These are phyloP conservation scores for Colostygia pectinataria DNA, from an alignment of 2,888 invertebrate genomes.

Conservation along the genomic window DNA sequence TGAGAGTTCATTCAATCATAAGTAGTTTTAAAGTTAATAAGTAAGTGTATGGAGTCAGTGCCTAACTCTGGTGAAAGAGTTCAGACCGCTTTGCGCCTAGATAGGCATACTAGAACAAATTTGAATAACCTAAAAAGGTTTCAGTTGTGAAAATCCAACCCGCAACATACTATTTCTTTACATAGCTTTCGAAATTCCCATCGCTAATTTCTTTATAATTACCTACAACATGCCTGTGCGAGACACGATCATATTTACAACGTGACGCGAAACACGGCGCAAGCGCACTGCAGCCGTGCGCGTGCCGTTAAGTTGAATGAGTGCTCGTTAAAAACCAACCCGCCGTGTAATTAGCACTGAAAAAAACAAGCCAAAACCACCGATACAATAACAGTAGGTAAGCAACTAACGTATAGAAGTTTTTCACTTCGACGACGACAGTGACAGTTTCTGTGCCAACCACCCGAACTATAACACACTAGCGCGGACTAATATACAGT, in stretches of 20 bases:
- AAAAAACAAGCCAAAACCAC: constrained; percentile 42
- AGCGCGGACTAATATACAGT: no score
- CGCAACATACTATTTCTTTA: no score
- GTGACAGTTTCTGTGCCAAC: no score
- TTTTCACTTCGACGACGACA: constrained; percentile 5
- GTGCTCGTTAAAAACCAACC: constrained; percentile 72
- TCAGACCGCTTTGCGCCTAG: no score
- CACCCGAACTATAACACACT: no score
- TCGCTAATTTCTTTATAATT: constrained; percentile 7
- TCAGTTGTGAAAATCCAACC: background rate
- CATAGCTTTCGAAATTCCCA: constrained; percentile 10
- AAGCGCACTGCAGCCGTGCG: constrained; percentile 43
- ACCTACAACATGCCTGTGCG: constrained; percentile 32
- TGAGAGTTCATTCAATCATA: constrained; percentile 8
- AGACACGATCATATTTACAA: constrained; percentile 46
- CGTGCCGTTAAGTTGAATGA: constrained; percentile 68
- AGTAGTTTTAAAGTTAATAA: constrained; percentile 17
- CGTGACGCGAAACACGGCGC: constrained; percentile 43
- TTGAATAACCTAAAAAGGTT: background rate
- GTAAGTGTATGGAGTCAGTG: no score
- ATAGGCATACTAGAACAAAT: background rate
- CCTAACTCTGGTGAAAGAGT: no score
- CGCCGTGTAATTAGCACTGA: constrained; percentile 71
- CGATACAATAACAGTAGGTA: constrained; percentile 10
- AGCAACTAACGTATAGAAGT: background rate